phyloP scores from a whole-genome alignment of 2,888 invertebrate genomes.

The Morinoia aosen region DNA sequence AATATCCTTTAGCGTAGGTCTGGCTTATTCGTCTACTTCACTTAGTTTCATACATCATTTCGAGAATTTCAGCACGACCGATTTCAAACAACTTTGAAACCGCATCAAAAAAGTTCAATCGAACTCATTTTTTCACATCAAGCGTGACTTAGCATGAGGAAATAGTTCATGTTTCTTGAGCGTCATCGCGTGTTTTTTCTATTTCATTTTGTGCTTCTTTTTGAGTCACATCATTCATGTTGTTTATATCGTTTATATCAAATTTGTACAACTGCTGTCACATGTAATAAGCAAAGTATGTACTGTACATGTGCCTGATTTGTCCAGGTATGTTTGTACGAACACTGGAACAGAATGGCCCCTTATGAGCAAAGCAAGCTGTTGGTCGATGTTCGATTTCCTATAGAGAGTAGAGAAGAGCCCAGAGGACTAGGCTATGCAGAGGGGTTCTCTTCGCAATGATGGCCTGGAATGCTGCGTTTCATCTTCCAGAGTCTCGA shows the following conservation, averaged over 20 bases:
- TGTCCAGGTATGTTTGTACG: neutral
- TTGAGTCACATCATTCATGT: too few species aligned
- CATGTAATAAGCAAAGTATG: too few species aligned
- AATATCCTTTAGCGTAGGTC: neutral
- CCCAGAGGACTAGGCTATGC: neutral
- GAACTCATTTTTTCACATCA: neutral
- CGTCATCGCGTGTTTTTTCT: too few species aligned
- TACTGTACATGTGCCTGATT: neutral
- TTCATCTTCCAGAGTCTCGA: neutral
- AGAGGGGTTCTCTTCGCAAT: too few species aligned
- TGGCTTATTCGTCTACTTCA: neutral
- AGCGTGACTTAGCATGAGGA: neutral
- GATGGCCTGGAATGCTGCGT: neutral
- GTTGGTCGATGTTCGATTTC: slow-evolving; percentile 8
- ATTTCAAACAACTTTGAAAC: too few species aligned
- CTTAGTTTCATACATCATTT: neutral
- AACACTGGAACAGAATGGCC: neutral
- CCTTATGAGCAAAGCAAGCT: neutral
- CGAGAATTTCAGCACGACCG: neutral
- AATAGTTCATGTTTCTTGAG: too few species aligned
- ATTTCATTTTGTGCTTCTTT: too few species aligned
- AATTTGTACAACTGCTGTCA: too few species aligned
- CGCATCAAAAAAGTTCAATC: too few species aligned
- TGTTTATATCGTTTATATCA: too few species aligned
- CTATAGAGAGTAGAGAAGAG: slow-evolving; percentile 22